Conservation (phyloP, 2,797 vertebrate species). For the Kryptopterus vitreolus region DNA sequence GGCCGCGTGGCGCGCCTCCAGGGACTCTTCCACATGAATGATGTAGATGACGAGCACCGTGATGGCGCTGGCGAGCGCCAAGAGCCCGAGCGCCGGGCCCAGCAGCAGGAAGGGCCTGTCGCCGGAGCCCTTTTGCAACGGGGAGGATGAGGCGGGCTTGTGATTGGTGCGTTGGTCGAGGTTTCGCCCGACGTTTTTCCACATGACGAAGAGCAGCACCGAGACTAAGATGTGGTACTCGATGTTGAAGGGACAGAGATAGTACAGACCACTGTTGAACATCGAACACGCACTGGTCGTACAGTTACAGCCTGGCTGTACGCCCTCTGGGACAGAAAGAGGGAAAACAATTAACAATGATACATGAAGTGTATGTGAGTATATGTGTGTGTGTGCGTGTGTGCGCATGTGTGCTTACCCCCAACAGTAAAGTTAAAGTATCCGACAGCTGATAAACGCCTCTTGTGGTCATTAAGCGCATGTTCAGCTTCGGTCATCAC, state of each 20-base stretch:
- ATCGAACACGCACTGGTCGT: constrained; percentile 81
- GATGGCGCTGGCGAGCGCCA: constrained; percentile 84
- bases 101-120: constrained; percentile 72
- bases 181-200: constrained; percentile 93
- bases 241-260: constrained; percentile 95
- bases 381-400: neutral
- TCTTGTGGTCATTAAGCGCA: constrained; percentile 87
- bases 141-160: constrained; percentile 62
- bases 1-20: constrained; percentile 77
- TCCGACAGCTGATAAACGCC: constrained; percentile 79
- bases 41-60: constrained; percentile 88
- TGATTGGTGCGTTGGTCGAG: constrained; percentile 75
- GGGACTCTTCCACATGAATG: constrained; percentile 81
- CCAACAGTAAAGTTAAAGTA: constrained; percentile 84
- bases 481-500: constrained; percentile 94
- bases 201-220: constrained; percentile 91
- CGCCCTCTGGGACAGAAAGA: constrained; percentile 68
- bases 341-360: neutral
- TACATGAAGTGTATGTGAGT: neutral
- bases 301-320: constrained; percentile 86
- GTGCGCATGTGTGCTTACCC: neutral
- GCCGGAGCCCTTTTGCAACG: constrained; percentile 53
- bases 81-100: constrained; percentile 83
- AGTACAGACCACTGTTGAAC: constrained; percentile 87
- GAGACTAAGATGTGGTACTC: constrained; percentile 98